Evolutionary conservation across 2,797 vertebrate genomes (phyloP), one percentile per base, ranked within the genome.

Genomic region (Vireo griseus): DNA sequence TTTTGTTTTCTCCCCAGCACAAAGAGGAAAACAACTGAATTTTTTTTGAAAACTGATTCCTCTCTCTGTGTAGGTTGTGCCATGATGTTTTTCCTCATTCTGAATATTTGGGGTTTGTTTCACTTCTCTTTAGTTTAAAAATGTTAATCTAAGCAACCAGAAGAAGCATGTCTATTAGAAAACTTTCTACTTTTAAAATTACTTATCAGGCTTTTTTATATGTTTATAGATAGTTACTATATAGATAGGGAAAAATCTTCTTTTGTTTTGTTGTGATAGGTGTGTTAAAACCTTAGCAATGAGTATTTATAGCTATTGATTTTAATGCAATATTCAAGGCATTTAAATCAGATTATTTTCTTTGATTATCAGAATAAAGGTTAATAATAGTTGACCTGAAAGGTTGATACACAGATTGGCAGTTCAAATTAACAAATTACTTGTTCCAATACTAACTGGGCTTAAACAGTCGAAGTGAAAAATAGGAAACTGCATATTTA

Each of bases 321-420:
- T 97, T 97, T 92, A 95, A 94, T 62, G 91, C 66, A 93, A 90
- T 85, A 88, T 96, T 97, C 96, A 96, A 97, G 58, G 73, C 25
- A 77, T 47, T 47, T 26, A 68, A 91, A 55, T 72, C 57, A 88
- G 95, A 96, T 78, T 61, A 94, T 95, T 97, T 96, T 96, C 91
- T 95, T 96, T 93, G 78, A 81, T 95, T 97, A 96, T 96, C 94
- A 97, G 94, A 95, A 95, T 68, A 96, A 96, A 96, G 86, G 90
- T 96, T 97, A 97, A 92, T 92, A 97, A 94, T 19, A 96, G 94
- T 65, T 90, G 79, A 82, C 86, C 94, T 96, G 87, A 92, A 96
- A 97, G 88, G 81, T 55, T 91, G 92, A 97, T 68, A 65, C 51
- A 73, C 80, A 87, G 72, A 97, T 37, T 94, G 93, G 68, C 91